Evolutionary conservation across 2,797 vertebrate genomes (phyloP).

Genomic region (Hypotaenidia philippensis): DNA sequence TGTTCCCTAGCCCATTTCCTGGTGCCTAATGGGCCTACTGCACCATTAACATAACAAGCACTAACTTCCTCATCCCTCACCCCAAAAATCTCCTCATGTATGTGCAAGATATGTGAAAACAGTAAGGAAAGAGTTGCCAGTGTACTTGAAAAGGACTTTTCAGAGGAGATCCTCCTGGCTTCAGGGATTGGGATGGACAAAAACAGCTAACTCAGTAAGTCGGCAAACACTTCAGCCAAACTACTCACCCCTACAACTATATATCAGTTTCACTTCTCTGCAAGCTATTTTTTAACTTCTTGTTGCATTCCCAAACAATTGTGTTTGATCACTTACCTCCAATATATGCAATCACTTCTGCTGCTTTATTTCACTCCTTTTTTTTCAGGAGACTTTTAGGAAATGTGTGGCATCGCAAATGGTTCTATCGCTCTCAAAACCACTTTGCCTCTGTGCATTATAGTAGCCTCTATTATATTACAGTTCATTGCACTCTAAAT

Average conservation of each 20-base stretch:
- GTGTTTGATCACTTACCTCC: background rate
- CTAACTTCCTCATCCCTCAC: background rate
- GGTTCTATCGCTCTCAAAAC: background rate
- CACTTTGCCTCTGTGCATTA: background rate
- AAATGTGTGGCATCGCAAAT: background rate
- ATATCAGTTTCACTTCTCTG: background rate
- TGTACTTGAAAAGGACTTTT: background rate
- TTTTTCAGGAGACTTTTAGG: constrained; percentile 1
- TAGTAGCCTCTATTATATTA: background rate
- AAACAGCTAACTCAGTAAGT: background rate
- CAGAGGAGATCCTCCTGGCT: background rate
- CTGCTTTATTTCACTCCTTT: background rate
- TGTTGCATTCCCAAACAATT: background rate
- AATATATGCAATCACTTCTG: background rate
- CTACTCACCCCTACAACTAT: background rate
- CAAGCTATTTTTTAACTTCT: background rate
- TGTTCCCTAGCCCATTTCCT: background rate
- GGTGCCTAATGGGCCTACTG: background rate
- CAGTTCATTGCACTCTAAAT: constrained; percentile 6
- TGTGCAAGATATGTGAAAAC: background rate
- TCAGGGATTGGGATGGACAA: background rate
- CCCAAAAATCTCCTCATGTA: background rate
- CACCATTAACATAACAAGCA: background rate
- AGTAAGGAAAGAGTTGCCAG: background rate
- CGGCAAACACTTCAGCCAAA: background rate